Conservation (phyloP, 2,797 vertebrate species). For the Ctenopoma kingsleyae region DNA sequence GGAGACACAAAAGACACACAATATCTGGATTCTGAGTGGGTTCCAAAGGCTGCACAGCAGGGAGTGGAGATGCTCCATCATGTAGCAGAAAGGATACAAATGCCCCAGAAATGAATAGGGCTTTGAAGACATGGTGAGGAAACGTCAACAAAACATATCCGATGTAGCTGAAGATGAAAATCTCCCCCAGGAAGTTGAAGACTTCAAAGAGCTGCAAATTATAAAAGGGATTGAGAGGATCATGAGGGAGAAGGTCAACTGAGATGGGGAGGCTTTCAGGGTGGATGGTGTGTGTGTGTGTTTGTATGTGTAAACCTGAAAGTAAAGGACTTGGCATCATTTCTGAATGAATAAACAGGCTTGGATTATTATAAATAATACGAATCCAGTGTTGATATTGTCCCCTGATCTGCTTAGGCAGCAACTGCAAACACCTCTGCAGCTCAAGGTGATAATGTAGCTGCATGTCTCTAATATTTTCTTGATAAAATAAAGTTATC, state of each 20-base stretch:
- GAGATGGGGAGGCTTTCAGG: slow-evolving; percentile 15
- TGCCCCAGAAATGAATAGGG: slow-evolving; percentile 87
- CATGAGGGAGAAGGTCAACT: slow-evolving; percentile 63
- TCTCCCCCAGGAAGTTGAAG: slow-evolving; percentile 92
- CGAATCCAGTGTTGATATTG: slow-evolving; percentile 52
- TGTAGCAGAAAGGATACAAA: slow-evolving; percentile 88
- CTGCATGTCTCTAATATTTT: slow-evolving; percentile 23
- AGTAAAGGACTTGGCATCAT: slow-evolving; percentile 46
- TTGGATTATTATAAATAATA: slow-evolving; percentile 60
- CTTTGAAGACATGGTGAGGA: slow-evolving; percentile 88
- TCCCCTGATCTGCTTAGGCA: slow-evolving; percentile 45
- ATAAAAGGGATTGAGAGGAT: slow-evolving; percentile 69
- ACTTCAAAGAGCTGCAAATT: slow-evolving; percentile 91
- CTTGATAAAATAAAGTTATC: neutral
- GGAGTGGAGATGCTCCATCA: slow-evolving; percentile 32
- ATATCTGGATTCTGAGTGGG: slow-evolving; percentile 20
- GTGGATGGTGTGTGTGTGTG: slow-evolving; percentile 1
- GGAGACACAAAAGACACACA: slow-evolving; percentile 14
- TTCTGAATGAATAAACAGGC: slow-evolving; percentile 59
- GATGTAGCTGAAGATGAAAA: slow-evolving; percentile 92
- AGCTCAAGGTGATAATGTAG: slow-evolving; percentile 32
- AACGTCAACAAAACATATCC: slow-evolving; percentile 89
- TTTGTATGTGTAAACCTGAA: neutral
- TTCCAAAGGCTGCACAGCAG: slow-evolving; percentile 42
- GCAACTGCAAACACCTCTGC: slow-evolving; percentile 41